Evolutionary conservation across 2,797 vertebrate genomes (phyloP).

Genomic region (Syncerus caffer): DNA sequence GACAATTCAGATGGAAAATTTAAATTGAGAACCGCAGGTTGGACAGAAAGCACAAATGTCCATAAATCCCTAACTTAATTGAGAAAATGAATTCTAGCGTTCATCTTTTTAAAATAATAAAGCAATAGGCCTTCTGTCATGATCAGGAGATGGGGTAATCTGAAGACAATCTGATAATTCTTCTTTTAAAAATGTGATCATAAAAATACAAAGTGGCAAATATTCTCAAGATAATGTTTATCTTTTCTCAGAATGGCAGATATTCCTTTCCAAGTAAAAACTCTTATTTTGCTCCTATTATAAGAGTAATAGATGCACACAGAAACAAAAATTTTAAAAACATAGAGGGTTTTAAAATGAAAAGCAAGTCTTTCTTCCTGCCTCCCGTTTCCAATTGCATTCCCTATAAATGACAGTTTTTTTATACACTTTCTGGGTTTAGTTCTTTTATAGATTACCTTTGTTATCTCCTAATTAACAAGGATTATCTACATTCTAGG

Average conservation of each 20-base stretch:
- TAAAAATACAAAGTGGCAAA: not conserved
- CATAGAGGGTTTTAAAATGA: not conserved
- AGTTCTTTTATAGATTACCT: not conserved
- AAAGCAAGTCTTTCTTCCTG: not conserved
- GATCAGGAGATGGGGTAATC: not conserved
- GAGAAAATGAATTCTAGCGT: slow-evolving; percentile 13
- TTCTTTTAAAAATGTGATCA: slow-evolving; percentile 18
- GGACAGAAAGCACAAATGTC: slow-evolving; percentile 42
- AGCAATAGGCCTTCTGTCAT: slow-evolving; percentile 14
- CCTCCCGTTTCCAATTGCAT: not conserved
- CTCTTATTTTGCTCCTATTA: not conserved
- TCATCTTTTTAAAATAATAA: not conserved
- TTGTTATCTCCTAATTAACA: not conserved
- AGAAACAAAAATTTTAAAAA: not conserved
- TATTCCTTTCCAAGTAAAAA: not conserved
- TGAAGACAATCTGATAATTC: slow-evolving; percentile 8
- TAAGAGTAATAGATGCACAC: not conserved
- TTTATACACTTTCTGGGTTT: not conserved
- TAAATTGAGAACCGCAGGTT: slow-evolving; percentile 31
- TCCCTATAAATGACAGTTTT: not conserved
- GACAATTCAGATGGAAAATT: slow-evolving; percentile 54
- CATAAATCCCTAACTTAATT: slow-evolving; percentile 29
- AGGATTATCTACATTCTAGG: not conserved
- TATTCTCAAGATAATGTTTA: slow-evolving; percentile 7
- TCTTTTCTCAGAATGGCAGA: not conserved